Evolutionary conservation across 2,113 vertebrate genomes (phyloP).

Genomic region (Stegostoma tigrinum): DNA sequence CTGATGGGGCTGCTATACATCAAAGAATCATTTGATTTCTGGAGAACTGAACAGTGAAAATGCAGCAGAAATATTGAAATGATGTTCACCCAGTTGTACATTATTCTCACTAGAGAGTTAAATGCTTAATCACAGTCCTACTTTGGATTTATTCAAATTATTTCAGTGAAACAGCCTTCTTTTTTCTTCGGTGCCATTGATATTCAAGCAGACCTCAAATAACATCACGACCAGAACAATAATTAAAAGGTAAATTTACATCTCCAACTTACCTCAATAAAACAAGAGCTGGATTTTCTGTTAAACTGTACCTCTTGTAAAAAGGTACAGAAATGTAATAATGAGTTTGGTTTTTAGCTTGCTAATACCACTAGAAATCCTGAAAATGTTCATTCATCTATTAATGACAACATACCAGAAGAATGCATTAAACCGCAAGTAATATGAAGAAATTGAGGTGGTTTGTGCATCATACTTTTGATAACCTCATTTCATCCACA

Average conservation of each 20-base stretch:
- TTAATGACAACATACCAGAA: not conserved
- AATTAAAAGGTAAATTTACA: not conserved
- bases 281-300: not conserved
- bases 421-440: not conserved
- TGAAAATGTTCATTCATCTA: not conserved
- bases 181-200: not conserved
- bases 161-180: not conserved
- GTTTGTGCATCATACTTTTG: not conserved
- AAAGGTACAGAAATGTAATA: not conserved
- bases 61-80: not conserved
- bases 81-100: not conserved
- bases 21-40: not conserved
- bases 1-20: not conserved
- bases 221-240: not conserved
- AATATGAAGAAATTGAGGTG: not conserved
- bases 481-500: not conserved
- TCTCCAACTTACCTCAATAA: not conserved
- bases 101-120: not conserved
- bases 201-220: not conserved
- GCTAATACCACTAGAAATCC: not conserved
- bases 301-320: not conserved
- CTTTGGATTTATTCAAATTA: not conserved
- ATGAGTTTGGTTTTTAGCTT: conserved; percentile 1
- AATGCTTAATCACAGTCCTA: not conserved
- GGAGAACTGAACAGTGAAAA: not conserved